Evolutionary conservation across 2,113 vertebrate species (phyloP), one percentile per base, ranked within the genome.

Genomic region (Cisticola juncidis): DNA sequence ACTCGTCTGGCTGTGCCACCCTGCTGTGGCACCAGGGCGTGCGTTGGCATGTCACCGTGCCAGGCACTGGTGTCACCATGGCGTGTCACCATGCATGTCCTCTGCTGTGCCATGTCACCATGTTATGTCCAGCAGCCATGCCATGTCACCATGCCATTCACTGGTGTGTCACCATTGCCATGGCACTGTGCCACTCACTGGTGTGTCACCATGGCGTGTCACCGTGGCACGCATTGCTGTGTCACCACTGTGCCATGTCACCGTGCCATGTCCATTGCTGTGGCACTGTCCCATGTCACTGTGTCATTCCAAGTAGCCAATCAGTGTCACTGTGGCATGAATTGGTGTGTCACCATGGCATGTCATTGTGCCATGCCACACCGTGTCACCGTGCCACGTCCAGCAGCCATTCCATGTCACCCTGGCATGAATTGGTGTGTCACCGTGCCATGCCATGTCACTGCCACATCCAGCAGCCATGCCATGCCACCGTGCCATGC

Each of bases 191-290:
- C 14, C 22, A 7, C n/a, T n/a, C n/a, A n/a, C n/a, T n/a, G n/a
- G n/a, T n/a, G n/a, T 48, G 57, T 31, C 45, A 20, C 70, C 14
- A 4, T 71, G 28, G 45, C 45, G 4, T 22, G 51, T 29, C 54
- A 38, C 56, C 5, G 3, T 60, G 72, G 17, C 13, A 2, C 6
- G 14, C 33, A 5, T 4, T 45, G 23, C 0, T 4, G 8, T 68
- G 65, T 6, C 42, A 19, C 57, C 4, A 2, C 42, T 42, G 42
- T 3, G 7, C 31, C 12, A 2, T 19, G 44, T 9, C 18, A 33
- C 57, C 4, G 25, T 24, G 7, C 23, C 50, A 9, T 50, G 48
- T 25, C 74, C 18, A 8, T 25, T n/a, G n/a, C n/a, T n/a, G n/a
- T n/a, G n/a, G n/a, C n/a, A n/a, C 12, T 14, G 5, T 5, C 11